phyloP scores from a whole-genome alignment of 2,113 vertebrate genomes.

The Coptodon bakossiorum region DNA sequence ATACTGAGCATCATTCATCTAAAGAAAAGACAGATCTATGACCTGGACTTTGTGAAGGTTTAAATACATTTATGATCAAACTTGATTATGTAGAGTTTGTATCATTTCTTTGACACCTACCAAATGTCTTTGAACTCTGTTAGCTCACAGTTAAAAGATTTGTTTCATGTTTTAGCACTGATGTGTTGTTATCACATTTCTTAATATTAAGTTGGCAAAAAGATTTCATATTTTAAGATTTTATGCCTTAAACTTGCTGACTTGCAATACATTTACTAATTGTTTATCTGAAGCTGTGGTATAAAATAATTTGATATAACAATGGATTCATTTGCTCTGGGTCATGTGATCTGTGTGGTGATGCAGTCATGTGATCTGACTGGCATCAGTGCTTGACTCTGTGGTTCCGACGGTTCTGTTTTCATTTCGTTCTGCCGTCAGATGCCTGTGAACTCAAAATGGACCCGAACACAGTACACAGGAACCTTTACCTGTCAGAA shows the following conservation, averaged over 20 bases:
- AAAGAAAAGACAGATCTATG: neutral
- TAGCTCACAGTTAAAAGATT: neutral
- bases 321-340: neutral
- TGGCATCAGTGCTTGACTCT: fast-evolving
- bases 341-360: neutral
- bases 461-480: neutral
- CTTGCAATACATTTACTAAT: neutral
- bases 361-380: neutral
- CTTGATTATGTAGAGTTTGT: neutral
- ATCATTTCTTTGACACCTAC: neutral
- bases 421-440: neutral
- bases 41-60: neutral
- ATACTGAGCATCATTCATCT: neutral
- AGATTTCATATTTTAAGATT: neutral
- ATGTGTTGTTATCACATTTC: neutral
- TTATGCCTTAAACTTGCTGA: neutral
- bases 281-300: neutral
- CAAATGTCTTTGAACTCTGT: neutral
- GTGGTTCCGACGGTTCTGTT: neutral
- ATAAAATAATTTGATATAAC: neutral
- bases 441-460: neutral
- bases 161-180: neutral
- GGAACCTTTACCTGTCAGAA: neutral
- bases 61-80: neutral
- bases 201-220: neutral